Evolutionary conservation across 2,113 vertebrate genomes (phyloP).

Genomic region (Ovis canadensis): DNA sequence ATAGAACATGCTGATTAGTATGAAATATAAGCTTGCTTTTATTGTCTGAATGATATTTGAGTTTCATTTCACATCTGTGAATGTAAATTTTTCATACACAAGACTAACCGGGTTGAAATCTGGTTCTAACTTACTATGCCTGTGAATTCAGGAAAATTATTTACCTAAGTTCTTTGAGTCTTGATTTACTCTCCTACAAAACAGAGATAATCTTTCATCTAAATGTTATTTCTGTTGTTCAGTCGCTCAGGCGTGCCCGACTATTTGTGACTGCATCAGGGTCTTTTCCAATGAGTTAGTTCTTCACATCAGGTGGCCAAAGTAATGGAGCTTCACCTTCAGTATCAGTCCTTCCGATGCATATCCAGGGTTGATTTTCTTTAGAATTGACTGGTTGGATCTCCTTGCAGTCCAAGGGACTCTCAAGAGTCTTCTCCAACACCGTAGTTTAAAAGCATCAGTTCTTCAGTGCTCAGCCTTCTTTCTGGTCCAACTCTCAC

Average conservation of each 20-base stretch:
- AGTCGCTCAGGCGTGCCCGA: accelerated
- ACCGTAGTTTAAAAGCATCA: not conserved
- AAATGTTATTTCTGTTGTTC: not conserved
- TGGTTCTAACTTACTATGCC: not conserved
- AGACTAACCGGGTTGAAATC: not conserved
- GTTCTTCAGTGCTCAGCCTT: not conserved
- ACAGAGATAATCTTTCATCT: not conserved
- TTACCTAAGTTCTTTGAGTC: not conserved
- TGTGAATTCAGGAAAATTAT: not conserved
- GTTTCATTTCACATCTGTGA: not conserved
- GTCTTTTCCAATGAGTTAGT: not conserved
- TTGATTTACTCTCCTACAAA: not conserved
- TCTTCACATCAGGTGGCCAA: not conserved
- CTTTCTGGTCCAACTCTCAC: not conserved
- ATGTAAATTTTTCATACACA: not conserved
- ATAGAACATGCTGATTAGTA: not conserved
- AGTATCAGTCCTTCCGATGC: not conserved
- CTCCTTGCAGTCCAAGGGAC: not conserved
- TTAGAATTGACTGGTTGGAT: not conserved
- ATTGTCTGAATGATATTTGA: not conserved
- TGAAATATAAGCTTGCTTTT: not conserved
- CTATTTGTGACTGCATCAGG: not conserved
- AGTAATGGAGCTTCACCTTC: not conserved
- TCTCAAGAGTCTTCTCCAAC: not conserved
- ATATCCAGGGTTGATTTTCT: not conserved